Base-by-base conservation (phyloP, 2,113 vertebrate species). In the Urocitellus parryii region DNA sequence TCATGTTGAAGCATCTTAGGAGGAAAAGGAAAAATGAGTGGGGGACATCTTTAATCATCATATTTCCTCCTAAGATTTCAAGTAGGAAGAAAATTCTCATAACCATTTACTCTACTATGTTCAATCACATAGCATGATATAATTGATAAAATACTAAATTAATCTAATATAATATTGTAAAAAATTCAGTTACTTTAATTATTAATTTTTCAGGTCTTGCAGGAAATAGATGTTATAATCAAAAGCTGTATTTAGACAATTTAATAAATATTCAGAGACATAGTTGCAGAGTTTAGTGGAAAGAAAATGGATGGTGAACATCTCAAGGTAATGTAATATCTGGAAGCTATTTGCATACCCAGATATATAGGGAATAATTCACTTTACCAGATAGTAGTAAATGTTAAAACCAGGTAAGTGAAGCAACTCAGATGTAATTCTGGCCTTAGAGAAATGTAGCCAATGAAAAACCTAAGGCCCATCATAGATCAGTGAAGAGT, bases 131-230 rank as follows among this genome's bases (percentile, higher is more conserved):
- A 87, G 61, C 27, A 63, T 76, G 42, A 68, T 86, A 48, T 85
- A 65, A 87, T 81, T 96, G 58, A 61, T 90, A 65, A 84, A 48
- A 80, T 90, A 48, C 22, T 85, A 11, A 11, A 48, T n/a, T 90
- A 11, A 8, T 84, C 79, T 61, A 68, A 87, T 81, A 68, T 87
- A 90, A 80, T 90, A 25, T 16, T 86, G 5, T 5, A 76, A 39
- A 80, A 90, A 70, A 68, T 70, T 86, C 5, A 76, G 7, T 74
- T 65, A 68, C 27, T 20, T 45, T 81, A 51, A 68, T 67, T 42
- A 39, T 80, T 90, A 68, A 58, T 70, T 20, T 81, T 90, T 14
- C 65, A 79, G 37, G 9, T 14, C 3, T 58, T 25, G 56, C 16
- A 94, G 10, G 10, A 86, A 79, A 89, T 22, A 80, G 11, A 85